Evolutionary conservation across 2,888 invertebrate genomes (phyloP).

Genomic region (Noctua janthina): DNA sequence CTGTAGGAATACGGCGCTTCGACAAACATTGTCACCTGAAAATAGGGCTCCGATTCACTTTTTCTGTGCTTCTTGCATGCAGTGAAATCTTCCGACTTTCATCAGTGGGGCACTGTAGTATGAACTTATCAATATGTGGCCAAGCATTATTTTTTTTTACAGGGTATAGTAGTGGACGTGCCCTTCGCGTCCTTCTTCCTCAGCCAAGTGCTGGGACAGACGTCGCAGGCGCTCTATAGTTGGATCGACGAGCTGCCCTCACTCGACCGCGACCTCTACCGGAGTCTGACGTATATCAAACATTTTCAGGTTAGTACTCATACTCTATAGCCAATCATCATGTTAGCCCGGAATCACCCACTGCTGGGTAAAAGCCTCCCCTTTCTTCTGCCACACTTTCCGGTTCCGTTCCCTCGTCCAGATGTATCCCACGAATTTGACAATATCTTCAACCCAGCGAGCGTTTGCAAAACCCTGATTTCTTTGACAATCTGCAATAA

Average conservation of each 20-base stretch:
- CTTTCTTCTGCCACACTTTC: background rate
- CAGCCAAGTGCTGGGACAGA: conserved; percentile 98
- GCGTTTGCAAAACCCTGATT: background rate
- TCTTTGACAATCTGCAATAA: background rate
- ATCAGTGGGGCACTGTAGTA: background rate
- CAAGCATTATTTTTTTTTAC: conserved; percentile 52
- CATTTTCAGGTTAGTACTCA: conserved; percentile 92
- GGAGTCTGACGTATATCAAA: conserved; percentile 98
- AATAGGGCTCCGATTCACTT: background rate
- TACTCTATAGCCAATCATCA: background rate
- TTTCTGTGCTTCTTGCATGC: background rate
- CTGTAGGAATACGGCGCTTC: background rate
- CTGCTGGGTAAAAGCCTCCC: background rate
- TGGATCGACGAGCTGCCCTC: conserved; percentile 99
- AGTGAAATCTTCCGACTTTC: background rate
- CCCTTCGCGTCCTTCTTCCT: conserved; percentile 99
- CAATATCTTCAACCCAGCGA: background rate
- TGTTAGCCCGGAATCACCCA: background rate
- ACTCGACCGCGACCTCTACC: conserved; percentile 98
- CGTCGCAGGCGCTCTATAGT: conserved; percentile 97
- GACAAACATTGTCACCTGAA: background rate
- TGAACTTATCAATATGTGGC: background rate
- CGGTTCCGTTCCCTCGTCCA: background rate
- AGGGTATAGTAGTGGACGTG: conserved; percentile 99
- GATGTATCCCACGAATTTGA: background rate